phyloP scores from a whole-genome alignment of 2,113 vertebrate genomes.

The Mastomys coucha region DNA sequence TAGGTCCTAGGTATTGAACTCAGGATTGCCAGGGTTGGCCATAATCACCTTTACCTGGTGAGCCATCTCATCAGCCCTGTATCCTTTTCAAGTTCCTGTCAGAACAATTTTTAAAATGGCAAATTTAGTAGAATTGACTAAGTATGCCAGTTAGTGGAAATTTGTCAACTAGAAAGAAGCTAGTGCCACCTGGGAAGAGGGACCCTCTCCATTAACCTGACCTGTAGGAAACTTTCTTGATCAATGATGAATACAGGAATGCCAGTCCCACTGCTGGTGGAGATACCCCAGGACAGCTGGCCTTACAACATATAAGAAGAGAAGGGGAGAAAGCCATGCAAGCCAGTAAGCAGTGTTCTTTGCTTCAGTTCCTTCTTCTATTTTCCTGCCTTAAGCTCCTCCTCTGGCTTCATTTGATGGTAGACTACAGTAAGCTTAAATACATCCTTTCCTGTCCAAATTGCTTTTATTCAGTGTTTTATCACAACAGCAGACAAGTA shows the following conservation, averaged over 20 bases:
- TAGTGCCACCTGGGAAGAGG: neutral
- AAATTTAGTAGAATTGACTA: neutral
- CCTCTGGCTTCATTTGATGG: neutral
- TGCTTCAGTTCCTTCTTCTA: neutral
- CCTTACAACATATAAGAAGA: neutral
- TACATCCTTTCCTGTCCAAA: neutral
- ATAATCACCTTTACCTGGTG: no score
- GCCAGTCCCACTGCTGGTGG: neutral
- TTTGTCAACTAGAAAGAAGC: neutral
- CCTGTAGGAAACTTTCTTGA: neutral
- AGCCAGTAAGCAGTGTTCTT: neutral
- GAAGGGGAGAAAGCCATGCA: neutral
- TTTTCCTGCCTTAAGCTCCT: neutral
- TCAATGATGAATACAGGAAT: neutral
- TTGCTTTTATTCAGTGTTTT: neutral
- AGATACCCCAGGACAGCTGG: no score
- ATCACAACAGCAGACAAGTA: neutral
- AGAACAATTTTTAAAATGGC: slow-evolving; percentile 47
- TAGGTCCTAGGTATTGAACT: neutral
- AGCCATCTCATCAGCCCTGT: neutral
- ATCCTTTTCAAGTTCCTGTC: slow-evolving; percentile 7
- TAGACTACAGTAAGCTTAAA: neutral
- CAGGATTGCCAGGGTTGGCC: neutral
- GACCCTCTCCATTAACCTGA: neutral
- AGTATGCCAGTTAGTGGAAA: neutral